Evolutionary conservation across 2,888 invertebrate species (phyloP).

Genomic region (Drosophila borborema): DNA sequence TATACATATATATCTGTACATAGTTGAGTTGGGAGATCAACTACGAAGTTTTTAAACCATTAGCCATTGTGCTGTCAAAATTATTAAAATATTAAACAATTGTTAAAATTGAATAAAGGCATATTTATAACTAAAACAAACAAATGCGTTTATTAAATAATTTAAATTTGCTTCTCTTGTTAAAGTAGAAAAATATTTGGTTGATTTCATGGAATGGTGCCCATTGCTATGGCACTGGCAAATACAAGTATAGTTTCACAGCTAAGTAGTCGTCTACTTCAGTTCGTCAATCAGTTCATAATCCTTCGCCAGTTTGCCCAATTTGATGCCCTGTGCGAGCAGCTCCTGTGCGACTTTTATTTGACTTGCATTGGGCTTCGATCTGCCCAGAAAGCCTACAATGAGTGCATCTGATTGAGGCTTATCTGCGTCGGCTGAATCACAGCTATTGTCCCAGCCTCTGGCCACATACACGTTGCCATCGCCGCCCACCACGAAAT

Average conservation of each 20-base stretch:
- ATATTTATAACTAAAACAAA: constrained; percentile 57
- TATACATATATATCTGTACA: constrained; percentile 53
- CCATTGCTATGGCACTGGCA: constrained; percentile 3
- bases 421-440: constrained; percentile 69
- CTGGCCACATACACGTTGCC: constrained; percentile 90
- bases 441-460: constrained; percentile 90
- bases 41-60: constrained; percentile 35
- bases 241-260: constrained; percentile 1
- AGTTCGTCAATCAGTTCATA: constrained; percentile 89
- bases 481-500: constrained; percentile 92
- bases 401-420: constrained; percentile 86
- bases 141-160: not conserved
- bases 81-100: constrained; percentile 34
- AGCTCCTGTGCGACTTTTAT: constrained; percentile 87
- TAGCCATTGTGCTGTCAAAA: constrained; percentile 47
- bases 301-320: constrained; percentile 87
- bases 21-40: constrained; percentile 55
- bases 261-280: constrained; percentile 85
- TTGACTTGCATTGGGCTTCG: constrained; percentile 85
- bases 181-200: constrained; percentile 25
- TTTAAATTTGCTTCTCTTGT: not conserved
- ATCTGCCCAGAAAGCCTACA: constrained; percentile 89
- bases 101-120: constrained; percentile 65
- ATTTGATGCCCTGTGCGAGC: constrained; percentile 87
- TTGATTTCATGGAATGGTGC: constrained; percentile 4